Conservation (phyloP, 2,888 invertebrate genomes). For the Camponotus fellah region DNA sequence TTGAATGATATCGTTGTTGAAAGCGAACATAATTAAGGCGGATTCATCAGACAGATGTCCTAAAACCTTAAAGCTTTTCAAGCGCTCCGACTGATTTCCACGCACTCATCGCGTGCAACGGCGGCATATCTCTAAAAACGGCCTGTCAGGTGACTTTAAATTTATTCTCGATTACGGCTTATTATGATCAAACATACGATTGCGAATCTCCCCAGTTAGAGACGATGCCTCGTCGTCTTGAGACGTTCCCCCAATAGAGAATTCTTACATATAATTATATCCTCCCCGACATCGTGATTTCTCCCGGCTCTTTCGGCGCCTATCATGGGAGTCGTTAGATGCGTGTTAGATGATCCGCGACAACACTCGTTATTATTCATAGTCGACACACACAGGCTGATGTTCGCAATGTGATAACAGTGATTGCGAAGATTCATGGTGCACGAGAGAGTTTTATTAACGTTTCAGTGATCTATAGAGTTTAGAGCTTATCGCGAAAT, state of each 20-base stretch:
- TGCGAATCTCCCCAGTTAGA: conserved; percentile 19
- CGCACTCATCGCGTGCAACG: conserved; percentile 66
- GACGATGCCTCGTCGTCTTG: conserved; percentile 54
- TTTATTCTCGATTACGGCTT: conserved; percentile 72
- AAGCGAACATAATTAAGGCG: conserved; percentile 63
- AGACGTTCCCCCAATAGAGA: conserved; percentile 26
- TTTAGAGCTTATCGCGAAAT: conserved; percentile 3
- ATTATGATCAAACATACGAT: conserved; percentile 71
- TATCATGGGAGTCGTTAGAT: conserved; percentile 54
- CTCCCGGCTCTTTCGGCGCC: conserved; percentile 20
- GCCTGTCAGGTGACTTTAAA: conserved; percentile 69
- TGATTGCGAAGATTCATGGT: conserved; percentile 64
- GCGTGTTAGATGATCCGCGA: conserved; percentile 57
- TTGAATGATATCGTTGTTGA: conserved; percentile 61
- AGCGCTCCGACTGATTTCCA: not conserved
- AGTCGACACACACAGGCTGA: conserved; percentile 42
- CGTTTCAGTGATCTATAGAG: conserved; percentile 12
- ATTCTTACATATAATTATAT: conserved; percentile 69
- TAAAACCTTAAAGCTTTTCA: conserved; percentile 36
- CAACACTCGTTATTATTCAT: conserved; percentile 65
- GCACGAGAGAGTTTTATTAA: conserved; percentile 24
- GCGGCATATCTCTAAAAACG: conserved; percentile 71
- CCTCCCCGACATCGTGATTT: conserved; percentile 15
- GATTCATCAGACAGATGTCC: conserved; percentile 66
- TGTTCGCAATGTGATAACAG: conserved; percentile 61